phyloP scores from a whole-genome alignment of 2,797 vertebrate genomes.

The Hephaestus fuliginosus region DNA sequence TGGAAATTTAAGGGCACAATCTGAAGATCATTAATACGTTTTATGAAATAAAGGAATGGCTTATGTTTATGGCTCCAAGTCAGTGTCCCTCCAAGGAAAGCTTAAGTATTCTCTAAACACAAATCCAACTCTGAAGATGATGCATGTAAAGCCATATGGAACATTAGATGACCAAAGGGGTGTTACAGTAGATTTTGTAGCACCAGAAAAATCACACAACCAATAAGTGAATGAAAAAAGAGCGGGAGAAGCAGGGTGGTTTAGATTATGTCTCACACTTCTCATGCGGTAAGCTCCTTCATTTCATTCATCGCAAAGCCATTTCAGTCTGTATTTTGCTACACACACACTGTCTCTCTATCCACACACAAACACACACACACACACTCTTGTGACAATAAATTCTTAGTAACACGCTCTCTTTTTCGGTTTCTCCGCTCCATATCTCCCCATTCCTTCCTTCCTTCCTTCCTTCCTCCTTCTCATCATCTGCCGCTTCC shows the following conservation, averaged over 20 bases:
- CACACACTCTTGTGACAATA: constrained; percentile 37
- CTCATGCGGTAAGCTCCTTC: constrained; percentile 29
- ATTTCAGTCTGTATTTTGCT: constrained; percentile 15
- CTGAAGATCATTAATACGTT: not conserved
- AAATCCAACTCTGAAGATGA: constrained; percentile 11
- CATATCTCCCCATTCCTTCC: constrained; percentile 4
- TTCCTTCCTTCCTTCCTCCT: constrained; percentile 3
- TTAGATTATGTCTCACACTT: constrained; percentile 17
- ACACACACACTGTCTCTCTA: constrained; percentile 12
- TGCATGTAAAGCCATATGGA: constrained; percentile 2
- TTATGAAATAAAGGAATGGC: not conserved
- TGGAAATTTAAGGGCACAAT: not conserved
- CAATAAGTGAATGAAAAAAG: constrained; percentile 14
- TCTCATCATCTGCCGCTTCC: constrained; percentile 47
- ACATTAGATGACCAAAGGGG: constrained; percentile 22
- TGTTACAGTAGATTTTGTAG: constrained; percentile 18
- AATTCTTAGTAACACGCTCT: constrained; percentile 42
- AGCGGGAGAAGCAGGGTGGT: not conserved
- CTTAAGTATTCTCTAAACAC: not conserved
- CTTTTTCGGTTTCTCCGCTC: constrained; percentile 20
- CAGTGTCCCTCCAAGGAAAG: not conserved
- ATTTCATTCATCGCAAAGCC: constrained; percentile 39
- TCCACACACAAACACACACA: constrained; percentile 35
- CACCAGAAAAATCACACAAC: not conserved
- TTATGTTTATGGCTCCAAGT: constrained; percentile 5